Percentiles rank a stretch among this genome's conserved stretches.
Conservation (phyloP, 2,113 vertebrate genomes). For the Acinonyx jubatus region DNA sequence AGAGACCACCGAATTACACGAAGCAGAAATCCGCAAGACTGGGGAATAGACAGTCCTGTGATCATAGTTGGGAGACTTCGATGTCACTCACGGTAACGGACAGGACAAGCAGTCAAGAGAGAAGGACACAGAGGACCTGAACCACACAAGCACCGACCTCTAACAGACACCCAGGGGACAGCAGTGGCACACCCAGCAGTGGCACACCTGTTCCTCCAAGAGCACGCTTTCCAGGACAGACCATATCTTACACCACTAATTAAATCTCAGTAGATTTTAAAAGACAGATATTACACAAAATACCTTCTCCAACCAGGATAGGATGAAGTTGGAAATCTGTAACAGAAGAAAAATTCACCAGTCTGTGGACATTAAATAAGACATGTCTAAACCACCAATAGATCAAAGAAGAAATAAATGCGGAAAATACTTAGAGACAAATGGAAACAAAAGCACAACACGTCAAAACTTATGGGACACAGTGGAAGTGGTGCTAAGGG, state of each 20-base stretch:
- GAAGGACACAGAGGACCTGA: neutral
- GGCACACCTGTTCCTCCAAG: neutral
- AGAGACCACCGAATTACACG: too few relatives aligned
- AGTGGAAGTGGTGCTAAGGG: neutral
- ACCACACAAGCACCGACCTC: neutral
- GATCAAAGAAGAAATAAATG: neutral
- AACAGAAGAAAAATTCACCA: neutral
- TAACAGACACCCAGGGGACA: neutral
- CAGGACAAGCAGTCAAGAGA: neutral
- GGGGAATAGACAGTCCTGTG: fast-evolving
- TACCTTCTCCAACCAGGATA: neutral
- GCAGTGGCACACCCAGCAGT: fast-evolving
- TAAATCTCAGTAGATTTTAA: neutral
- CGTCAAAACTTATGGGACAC: neutral
- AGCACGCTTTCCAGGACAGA: neutral
- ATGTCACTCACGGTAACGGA: neutral
- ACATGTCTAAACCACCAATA: neutral
- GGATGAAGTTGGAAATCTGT: neutral
- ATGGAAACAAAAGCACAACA: neutral
- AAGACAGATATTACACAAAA: neutral
- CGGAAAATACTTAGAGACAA: neutral
- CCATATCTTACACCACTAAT: neutral
- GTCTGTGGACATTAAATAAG: neutral
- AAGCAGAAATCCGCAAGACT: neutral
- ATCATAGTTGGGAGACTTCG: neutral